phyloP scores from a whole-genome alignment of 2,888 invertebrate species.

The Archips xylosteana region DNA sequence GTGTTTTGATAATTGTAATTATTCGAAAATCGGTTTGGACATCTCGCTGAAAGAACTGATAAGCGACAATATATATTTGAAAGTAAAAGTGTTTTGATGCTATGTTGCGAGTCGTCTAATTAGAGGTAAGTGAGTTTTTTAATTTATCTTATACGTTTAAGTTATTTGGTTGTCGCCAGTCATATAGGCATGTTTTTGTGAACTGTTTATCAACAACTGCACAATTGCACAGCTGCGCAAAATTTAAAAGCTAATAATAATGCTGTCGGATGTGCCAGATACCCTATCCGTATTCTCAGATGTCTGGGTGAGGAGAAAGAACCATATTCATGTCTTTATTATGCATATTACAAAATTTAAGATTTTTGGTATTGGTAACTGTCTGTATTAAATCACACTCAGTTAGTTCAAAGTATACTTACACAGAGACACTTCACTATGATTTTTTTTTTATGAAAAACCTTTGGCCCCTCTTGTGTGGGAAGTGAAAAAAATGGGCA shows the following conservation, averaged over 20 bases:
- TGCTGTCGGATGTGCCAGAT: too few relatives aligned
- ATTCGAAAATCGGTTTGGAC: conserved; percentile 47
- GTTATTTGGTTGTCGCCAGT: not conserved
- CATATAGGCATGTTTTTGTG: not conserved
- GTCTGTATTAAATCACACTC: too few relatives aligned
- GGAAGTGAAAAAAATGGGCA: too few relatives aligned
- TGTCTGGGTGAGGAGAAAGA: too few relatives aligned
- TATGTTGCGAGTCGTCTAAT: conserved; percentile 11
- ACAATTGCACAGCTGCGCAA: not conserved
- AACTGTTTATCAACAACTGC: not conserved
- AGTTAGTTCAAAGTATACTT: too few relatives aligned
- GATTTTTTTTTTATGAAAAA: too few relatives aligned
- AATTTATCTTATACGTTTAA: not conserved
- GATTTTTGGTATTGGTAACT: too few relatives aligned
- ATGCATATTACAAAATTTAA: too few relatives aligned
- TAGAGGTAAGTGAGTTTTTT: conserved; percentile 29
- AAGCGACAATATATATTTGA: conserved; percentile 44
- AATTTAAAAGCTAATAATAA: not conserved
- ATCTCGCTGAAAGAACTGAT: conserved; percentile 16
- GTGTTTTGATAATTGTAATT: conserved; percentile 54
- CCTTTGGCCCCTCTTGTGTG: too few relatives aligned
- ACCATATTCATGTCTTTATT: too few relatives aligned
- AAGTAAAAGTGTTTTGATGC: conserved; percentile 58
- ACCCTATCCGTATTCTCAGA: too few relatives aligned
- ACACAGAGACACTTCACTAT: too few relatives aligned